Conservation (phyloP, 1,140 invertebrate genomes). For the Saccostrea glomerata region DNA sequence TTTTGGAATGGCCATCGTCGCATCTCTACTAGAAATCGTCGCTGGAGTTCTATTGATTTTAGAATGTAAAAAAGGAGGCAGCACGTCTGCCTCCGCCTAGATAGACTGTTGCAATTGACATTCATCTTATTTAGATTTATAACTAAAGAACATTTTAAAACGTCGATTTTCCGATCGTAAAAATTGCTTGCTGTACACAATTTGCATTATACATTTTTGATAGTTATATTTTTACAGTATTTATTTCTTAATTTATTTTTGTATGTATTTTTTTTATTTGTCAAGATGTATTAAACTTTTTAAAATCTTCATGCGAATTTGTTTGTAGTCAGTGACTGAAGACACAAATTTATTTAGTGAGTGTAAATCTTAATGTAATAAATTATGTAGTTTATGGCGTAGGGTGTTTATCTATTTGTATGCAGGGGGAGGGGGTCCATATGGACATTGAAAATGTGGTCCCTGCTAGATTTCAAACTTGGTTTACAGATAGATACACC, state of each 20-base stretch:
- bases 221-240: not conserved
- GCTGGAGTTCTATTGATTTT: conserved; percentile 46
- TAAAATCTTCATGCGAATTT: not conserved
- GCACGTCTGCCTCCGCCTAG: conserved; percentile 39
- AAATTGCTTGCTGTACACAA: not conserved
- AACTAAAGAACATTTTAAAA: not conserved
- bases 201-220: not conserved
- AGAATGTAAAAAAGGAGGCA: conserved; percentile 40
- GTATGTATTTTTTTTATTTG: not conserved
- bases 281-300: not conserved
- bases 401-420: no score
- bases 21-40: conserved; percentile 44
- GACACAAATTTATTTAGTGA: not conserved
- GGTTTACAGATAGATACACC: no score
- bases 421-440: no score
- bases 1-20: conserved; percentile 47
- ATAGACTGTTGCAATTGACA: not conserved
- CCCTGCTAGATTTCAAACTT: no score
- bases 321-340: not conserved
- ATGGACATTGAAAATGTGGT: no score
- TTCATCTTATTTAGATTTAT: not conserved
- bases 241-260: not conserved
- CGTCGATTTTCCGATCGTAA: not conserved
- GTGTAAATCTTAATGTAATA: no score
- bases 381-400: no score